A percentile compares a stretch with the other conserved stretches of the same genome.
Evolutionary conservation across 30 jellyfish, hydroid and myxozoan species (phyloP).

Genomic region (Aurelia sp.): DNA sequence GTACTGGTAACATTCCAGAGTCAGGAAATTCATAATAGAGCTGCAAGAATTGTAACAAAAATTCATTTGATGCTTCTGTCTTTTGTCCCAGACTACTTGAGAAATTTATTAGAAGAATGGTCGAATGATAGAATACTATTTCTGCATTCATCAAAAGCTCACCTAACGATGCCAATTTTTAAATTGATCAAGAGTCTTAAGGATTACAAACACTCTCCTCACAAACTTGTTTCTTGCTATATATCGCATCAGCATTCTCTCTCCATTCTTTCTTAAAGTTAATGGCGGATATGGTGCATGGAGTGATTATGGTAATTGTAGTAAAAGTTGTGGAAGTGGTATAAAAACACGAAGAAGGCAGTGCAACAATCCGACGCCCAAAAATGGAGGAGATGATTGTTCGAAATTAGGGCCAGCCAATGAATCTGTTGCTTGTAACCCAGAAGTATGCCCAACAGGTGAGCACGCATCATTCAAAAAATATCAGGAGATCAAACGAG

Average conservation of each 20-base stretch:
- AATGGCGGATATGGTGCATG: constrained; percentile 34
- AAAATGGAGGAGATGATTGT: constrained; percentile 42
- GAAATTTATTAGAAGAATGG: too few species aligned
- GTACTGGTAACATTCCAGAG: too few species aligned
- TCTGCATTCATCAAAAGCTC: too few species aligned
- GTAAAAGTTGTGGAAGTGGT: constrained; percentile 43
- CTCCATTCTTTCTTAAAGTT: constrained; percentile 1
- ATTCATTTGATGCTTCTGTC: too few species aligned
- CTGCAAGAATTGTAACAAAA: too few species aligned
- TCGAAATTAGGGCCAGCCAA: neutral
- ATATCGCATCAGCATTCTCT: neutral
- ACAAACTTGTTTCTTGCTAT: too few species aligned
- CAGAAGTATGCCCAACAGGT: constrained; percentile 8
- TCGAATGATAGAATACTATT: too few species aligned
- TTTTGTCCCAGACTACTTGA: too few species aligned
- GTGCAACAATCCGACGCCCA: constrained; percentile 39
- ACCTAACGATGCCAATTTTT: too few species aligned
- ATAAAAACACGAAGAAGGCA: constrained; percentile 11
- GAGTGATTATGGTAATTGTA: constrained; percentile 23
- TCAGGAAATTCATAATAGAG: too few species aligned
- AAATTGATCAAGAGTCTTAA: too few species aligned
- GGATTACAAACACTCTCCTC: too few species aligned
- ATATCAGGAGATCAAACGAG: neutral
- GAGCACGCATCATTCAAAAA: neutral
- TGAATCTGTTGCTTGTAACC: neutral